Percentiles rank a stretch among this genome's conserved stretches.
These are phyloP conservation scores for Bombus affinis DNA, from an alignment of 1,140 invertebrate genomes.

Conservation along the genomic window DNA sequence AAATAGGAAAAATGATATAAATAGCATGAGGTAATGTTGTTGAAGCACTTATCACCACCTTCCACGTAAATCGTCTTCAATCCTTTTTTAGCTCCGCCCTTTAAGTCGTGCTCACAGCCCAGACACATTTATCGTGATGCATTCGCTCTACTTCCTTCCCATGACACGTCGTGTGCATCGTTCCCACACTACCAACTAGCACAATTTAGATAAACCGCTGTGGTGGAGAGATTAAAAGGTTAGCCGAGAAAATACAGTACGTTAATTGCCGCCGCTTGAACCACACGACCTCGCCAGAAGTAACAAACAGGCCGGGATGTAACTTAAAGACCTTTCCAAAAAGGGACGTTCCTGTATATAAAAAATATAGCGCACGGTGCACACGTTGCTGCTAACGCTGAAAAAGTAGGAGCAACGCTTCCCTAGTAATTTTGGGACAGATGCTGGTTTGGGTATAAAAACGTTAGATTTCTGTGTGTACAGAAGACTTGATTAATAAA, in stretches of 20 bases:
- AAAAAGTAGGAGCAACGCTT: not conserved
- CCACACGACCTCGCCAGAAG: conserved; percentile 44
- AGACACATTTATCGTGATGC: conserved; percentile 53
- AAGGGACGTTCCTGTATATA: not conserved
- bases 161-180: conserved; percentile 36
- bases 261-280: conserved; percentile 61
- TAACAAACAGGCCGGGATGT: conserved; percentile 8
- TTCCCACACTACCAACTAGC: conserved; percentile 51
- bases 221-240: conserved; percentile 58
- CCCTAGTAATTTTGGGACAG: not conserved
- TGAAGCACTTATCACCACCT: conserved; percentile 29
- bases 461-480: no score
- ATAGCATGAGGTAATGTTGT: not conserved
- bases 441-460: no score
- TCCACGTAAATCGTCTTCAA: conserved; percentile 50
- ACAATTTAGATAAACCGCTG: conserved; percentile 56
- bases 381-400: not conserved
- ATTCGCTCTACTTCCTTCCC: conserved; percentile 43
- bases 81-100: conserved; percentile 47
- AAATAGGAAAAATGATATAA: not conserved
- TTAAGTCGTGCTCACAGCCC: conserved; percentile 35
- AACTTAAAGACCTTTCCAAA: conserved; percentile 4
- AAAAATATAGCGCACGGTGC: not conserved
- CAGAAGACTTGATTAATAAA: no score
- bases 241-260: conserved; percentile 51